phyloP scores from a whole-genome alignment of 2,113 vertebrate species.

The Anarhynchus alexandrinus region DNA sequence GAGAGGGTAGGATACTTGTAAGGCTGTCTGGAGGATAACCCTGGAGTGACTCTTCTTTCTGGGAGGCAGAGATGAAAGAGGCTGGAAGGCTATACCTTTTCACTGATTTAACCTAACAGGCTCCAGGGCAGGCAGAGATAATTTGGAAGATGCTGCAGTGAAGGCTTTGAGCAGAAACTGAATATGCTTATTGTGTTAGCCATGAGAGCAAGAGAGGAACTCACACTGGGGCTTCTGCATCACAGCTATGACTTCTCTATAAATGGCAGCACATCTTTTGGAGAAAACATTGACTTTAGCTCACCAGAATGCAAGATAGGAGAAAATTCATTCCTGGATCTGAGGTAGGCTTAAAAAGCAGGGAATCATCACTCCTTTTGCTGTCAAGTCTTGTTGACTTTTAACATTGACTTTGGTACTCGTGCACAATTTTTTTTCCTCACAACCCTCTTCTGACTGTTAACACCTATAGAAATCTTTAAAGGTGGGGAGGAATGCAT shows the following conservation, averaged over 20 bases:
- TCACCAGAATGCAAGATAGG: neutral
- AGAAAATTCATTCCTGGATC: neutral
- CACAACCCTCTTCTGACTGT: neutral
- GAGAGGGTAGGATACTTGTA: neutral
- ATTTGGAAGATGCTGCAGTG: neutral
- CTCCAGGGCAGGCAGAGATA: neutral
- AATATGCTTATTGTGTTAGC: neutral
- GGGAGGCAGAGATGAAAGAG: neutral
- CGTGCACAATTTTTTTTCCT: neutral
- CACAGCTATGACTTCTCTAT: neutral
- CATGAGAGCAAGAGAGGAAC: neutral
- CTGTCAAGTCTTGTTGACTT: neutral
- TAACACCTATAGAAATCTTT: neutral
- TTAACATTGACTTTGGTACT: neutral
- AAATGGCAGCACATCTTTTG: neutral
- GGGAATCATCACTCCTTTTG: neutral
- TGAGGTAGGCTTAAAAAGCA: neutral
- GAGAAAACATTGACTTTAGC: neutral
- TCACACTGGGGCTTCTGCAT: neutral
- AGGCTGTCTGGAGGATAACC: neutral
- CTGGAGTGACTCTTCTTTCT: neutral
- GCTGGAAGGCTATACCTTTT: neutral
- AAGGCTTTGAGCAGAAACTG: neutral
- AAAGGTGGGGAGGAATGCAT: neutral
- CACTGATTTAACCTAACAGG: neutral